These are phyloP conservation scores for Zoanthus sociatus DNA, from an alignment of 92 coral and sea anemone species.

Conservation along the genomic window DNA sequence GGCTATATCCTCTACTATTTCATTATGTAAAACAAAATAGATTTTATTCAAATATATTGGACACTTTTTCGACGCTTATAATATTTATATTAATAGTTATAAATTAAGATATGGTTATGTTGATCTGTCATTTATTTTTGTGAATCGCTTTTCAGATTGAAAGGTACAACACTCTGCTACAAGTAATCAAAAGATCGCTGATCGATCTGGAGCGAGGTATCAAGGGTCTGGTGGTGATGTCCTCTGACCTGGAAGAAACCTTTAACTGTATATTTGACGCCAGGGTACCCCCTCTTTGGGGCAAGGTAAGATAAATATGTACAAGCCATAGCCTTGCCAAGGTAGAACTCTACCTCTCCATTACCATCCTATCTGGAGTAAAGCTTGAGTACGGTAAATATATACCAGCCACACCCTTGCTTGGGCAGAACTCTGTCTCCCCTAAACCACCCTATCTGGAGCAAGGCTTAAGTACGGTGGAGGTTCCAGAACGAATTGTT, in stretches of 20 bases:
- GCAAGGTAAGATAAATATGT: constrained; percentile 71
- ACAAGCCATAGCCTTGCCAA: neutral
- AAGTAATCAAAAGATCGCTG: constrained; percentile 86
- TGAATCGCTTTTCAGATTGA: constrained; percentile 70
- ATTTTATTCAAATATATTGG: too few species aligned
- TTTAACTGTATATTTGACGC: constrained; percentile 94
- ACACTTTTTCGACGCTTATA: too few species aligned
- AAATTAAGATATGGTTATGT: too few species aligned
- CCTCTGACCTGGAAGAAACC: constrained; percentile 98
- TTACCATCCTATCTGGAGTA: neutral
- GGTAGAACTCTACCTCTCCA: too few species aligned
- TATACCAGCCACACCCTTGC: neutral
- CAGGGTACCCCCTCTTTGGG: constrained; percentile 98
- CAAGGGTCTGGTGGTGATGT: constrained; percentile 98
- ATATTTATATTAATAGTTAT: too few species aligned
- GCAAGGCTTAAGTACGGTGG: neutral
- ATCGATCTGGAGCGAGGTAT: constrained; percentile 97
- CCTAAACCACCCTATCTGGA: neutral
- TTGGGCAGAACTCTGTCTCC: neutral
- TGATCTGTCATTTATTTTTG: neutral
- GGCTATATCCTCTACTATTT: too few species aligned
- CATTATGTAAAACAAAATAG: too few species aligned
- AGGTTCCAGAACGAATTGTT: too few species aligned
- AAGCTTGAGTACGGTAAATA: neutral
- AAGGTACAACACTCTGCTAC: constrained; percentile 85